These are phyloP conservation scores for Podotricha telesiphe DNA, from an alignment of 2,888 invertebrate species.

Conservation along the genomic window DNA sequence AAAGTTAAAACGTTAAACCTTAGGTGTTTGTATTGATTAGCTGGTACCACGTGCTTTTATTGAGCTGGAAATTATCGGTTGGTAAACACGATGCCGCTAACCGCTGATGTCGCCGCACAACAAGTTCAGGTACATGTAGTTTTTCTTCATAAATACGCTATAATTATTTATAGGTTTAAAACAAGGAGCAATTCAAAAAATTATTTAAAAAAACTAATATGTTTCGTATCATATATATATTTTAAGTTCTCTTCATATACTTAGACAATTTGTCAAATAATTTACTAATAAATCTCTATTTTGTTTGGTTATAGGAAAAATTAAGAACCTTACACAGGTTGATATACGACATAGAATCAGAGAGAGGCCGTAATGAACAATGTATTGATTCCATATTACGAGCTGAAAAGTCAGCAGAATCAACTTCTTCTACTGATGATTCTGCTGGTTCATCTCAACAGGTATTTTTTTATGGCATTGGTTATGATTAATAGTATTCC, in stretches of 20 bases:
- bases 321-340: conserved; percentile 89
- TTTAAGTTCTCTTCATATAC: neutral
- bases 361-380: conserved; percentile 90
- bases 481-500: neutral
- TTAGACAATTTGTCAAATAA: neutral
- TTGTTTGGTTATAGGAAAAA: conserved; percentile 85
- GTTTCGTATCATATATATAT: neutral
- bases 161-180: no score
- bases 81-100: conserved; percentile 85
- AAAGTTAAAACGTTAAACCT: neutral
- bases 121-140: conserved; percentile 80
- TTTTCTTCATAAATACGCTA: no score
- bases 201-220: neutral
- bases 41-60: conserved; percentile 80
- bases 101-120: conserved; percentile 90
- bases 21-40: conserved; percentile 71
- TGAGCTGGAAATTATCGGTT: conserved; percentile 76
- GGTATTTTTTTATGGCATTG: conserved; percentile 47
- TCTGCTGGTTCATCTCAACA: conserved; percentile 75
- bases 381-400: conserved; percentile 91
- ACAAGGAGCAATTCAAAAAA: neutral
- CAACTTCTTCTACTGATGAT: conserved; percentile 69
- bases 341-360: conserved; percentile 92
- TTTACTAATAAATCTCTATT: neutral
- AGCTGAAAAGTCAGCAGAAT: conserved; percentile 84